Conservation (phyloP, 2,888 invertebrate genomes). For the Stenchaetothrips biformis region DNA sequence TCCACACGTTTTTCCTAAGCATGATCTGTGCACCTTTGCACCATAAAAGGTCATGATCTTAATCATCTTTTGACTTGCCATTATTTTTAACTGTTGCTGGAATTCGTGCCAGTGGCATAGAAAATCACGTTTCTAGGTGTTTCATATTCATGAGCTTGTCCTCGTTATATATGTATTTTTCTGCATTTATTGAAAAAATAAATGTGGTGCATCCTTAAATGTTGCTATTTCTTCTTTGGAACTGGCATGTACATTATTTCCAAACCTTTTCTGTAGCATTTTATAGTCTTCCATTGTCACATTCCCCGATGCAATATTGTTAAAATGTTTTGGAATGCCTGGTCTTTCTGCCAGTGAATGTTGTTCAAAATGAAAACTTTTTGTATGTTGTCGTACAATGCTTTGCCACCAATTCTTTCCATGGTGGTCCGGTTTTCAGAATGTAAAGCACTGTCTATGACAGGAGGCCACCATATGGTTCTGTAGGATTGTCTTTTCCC, state of each 20-base stretch:
- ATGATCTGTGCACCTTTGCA: neutral
- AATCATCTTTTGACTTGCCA: neutral
- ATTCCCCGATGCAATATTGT: neutral
- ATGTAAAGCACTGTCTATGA: neutral
- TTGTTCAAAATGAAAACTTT: neutral
- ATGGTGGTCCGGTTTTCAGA: neutral
- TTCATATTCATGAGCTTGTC: neutral
- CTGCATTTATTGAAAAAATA: neutral
- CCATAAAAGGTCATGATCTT: neutral
- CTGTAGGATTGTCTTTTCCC: neutral
- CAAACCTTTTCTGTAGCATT: neutral
- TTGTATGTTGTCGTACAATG: neutral
- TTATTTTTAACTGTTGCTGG: neutral
- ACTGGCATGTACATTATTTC: neutral
- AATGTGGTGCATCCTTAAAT: neutral
- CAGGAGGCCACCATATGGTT: neutral
- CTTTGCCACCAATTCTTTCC: neutral
- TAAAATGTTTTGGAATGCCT: neutral
- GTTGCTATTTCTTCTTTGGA: neutral
- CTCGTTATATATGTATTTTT: neutral
- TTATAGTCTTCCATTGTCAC: neutral
- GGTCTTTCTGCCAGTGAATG: neutral
- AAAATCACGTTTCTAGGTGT: neutral
- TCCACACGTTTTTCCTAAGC: neutral
- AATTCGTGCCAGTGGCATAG: neutral